Evolutionary conservation across 2,113 vertebrate species (phyloP).

Genomic region (Callorhinus ursinus): DNA sequence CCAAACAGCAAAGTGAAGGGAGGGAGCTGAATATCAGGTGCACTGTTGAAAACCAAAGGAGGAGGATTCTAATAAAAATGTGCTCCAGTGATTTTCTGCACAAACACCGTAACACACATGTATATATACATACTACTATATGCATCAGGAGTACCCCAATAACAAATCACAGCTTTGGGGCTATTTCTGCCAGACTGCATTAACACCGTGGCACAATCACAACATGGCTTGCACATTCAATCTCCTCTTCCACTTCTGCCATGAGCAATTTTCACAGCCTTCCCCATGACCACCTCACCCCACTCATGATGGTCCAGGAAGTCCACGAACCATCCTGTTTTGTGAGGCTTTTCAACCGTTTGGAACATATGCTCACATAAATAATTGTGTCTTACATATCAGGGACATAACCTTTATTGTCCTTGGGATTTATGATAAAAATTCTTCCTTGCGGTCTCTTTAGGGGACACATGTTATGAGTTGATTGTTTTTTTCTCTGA

Average conservation of each 20-base stretch:
- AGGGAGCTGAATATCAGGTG: too few relatives aligned
- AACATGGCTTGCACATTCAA: neutral
- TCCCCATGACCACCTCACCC: accelerated
- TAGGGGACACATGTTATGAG: neutral
- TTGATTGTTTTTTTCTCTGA: neutral
- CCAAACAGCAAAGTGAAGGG: neutral
- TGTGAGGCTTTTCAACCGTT: neutral
- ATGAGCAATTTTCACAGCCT: neutral
- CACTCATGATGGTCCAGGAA: neutral
- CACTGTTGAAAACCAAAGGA: neutral
- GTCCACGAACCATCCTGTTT: neutral
- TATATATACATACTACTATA: neutral
- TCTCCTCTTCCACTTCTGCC: neutral
- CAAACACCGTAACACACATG: neutral
- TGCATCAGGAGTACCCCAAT: accelerated
- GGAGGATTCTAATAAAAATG: neutral
- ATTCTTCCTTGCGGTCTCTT: neutral
- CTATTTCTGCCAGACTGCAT: neutral
- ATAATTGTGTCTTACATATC: neutral
- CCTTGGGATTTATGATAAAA: neutral
- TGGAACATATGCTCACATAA: neutral
- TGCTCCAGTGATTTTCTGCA: neutral
- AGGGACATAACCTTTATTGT: neutral
- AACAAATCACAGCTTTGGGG: neutral
- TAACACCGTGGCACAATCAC: neutral